Percentiles rank a stretch among this genome's conserved stretches.
These are phyloP conservation scores for Micromys minutus DNA, from an alignment of 2,113 vertebrate genomes.

Conservation along the genomic window DNA sequence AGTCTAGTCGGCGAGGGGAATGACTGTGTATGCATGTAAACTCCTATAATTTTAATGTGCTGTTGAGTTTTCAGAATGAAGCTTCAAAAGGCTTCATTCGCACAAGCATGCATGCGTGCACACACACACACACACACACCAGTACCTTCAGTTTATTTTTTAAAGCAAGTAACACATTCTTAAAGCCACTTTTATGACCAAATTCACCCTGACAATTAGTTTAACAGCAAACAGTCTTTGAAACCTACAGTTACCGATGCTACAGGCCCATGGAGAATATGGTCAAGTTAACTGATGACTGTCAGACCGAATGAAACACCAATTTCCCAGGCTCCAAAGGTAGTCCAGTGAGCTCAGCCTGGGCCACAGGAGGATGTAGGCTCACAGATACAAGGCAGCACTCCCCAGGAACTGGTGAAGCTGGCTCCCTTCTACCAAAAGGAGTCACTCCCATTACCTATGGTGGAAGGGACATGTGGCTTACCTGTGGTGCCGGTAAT, in stretches of 20 bases:
- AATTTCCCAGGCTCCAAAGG: not conserved
- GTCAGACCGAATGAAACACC: not conserved
- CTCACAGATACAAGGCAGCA: not conserved
- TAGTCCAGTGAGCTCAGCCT: not conserved
- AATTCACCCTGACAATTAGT: not conserved
- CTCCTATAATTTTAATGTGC: slow-evolving; percentile 56
- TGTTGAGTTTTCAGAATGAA: slow-evolving; percentile 59
- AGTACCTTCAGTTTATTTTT: slow-evolving; percentile 1
- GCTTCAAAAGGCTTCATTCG: not conserved
- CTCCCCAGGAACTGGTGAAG: not conserved
- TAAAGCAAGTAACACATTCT: not conserved
- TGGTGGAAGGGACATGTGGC: not conserved
- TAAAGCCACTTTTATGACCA: slow-evolving; percentile 24
- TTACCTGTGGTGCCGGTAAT: not conserved
- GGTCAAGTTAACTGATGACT: not conserved
- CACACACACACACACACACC: not conserved
- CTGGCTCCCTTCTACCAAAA: not conserved
- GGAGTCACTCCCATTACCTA: not conserved
- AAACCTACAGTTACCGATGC: not conserved
- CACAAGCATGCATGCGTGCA: not conserved
- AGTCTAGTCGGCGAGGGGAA: slow-evolving; percentile 31
- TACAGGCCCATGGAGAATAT: not conserved
- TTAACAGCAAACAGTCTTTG: slow-evolving; percentile 4
- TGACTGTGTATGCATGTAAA: not conserved
- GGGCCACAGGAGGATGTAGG: not conserved